phyloP scores from a whole-genome alignment of 1,140 invertebrate species.

The Hormaphis cornu region DNA sequence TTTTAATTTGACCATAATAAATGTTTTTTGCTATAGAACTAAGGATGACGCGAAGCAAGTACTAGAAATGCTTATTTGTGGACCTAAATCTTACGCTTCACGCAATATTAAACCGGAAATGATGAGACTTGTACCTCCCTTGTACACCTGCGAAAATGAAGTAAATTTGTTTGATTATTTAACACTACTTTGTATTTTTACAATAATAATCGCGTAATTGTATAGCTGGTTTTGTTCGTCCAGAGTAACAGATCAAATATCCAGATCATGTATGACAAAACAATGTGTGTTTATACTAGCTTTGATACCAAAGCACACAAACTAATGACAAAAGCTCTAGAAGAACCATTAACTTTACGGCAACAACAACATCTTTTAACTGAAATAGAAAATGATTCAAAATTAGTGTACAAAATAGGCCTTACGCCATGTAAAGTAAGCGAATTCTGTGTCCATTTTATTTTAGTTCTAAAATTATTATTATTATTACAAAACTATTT shows the following conservation, averaged over 20 bases:
- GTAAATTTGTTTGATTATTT: conserved; percentile 41
- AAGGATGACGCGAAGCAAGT: conserved; percentile 41
- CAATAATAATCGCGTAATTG: not conserved
- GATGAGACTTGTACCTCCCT: conserved; percentile 65
- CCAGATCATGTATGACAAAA: conserved; percentile 63
- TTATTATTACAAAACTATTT: conserved; percentile 3
- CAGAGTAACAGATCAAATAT: conserved; percentile 60
- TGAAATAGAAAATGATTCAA: conserved; percentile 73
- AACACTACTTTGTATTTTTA: not conserved
- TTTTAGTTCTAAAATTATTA: not conserved
- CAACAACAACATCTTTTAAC: conserved; percentile 79
- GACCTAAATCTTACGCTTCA: conserved; percentile 45
- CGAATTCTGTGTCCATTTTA: not conserved
- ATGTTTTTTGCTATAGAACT: not conserved
- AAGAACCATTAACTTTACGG: conserved; percentile 64
- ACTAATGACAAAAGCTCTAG: conserved; percentile 78
- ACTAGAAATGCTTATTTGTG: conserved; percentile 46
- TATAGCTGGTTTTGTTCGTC: conserved; percentile 72
- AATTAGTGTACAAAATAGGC: conserved; percentile 81
- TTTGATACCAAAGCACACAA: conserved; percentile 66
- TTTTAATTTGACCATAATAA: not conserved
- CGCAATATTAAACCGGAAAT: conserved; percentile 64
- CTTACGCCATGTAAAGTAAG: conserved; percentile 73
- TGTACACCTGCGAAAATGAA: conserved; percentile 67
- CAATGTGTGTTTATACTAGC: conserved; percentile 71